Evolutionary conservation across 1,140 invertebrate species (phyloP), one percentile per base, ranked within the genome.

Genomic region (Andrena cerasifolii): DNA sequence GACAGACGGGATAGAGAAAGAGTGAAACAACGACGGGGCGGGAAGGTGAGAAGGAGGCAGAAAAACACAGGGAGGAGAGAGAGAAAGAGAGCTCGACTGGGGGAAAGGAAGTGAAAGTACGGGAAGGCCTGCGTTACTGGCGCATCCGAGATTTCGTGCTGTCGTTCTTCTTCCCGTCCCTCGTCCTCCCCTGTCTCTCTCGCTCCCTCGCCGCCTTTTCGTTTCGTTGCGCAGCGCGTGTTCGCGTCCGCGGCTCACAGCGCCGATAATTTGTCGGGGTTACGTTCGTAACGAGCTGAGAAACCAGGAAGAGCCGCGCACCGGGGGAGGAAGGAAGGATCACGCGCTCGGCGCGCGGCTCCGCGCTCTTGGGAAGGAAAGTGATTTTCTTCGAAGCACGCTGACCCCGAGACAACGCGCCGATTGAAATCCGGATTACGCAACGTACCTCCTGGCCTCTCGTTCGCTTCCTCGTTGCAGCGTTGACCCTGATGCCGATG

Each of bases 91-190:
- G 31, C 49, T 78, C 79, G 89, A 87, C n/a, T n/a, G 85, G 88
- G 87, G 88, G 90, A 89, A 90, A 91, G 89, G 91, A 92, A 92
- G 91, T 92, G 91, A 92, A 92, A 92, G 91, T 92, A 90, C 87
- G 61, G 65, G 26, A 28, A 76, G 70, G 72, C 49, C 65, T 78
- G 78, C 68, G 75, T 85, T 84, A 78, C 87, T 78, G 74, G 78
- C 86, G 89, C 87, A 88, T 91, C 83, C 85, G 63, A 90, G 87
- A 91, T 90, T 90, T 89, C 73, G 85, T 84, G 85, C 80, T 80
- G 80, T 67, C 82, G 83, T 54, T 79, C 76, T 65, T 79, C 82
- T 79, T 68, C 56, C 76, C 66, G 78, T 65, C 47, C 18, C n/a
- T 78, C 51, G 63, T 85, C 77, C 26, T 54, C 2, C 58, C 18